Base-by-base conservation (phyloP, 2,797 vertebrate genomes). In the Micropoecilia bifurca region DNA sequence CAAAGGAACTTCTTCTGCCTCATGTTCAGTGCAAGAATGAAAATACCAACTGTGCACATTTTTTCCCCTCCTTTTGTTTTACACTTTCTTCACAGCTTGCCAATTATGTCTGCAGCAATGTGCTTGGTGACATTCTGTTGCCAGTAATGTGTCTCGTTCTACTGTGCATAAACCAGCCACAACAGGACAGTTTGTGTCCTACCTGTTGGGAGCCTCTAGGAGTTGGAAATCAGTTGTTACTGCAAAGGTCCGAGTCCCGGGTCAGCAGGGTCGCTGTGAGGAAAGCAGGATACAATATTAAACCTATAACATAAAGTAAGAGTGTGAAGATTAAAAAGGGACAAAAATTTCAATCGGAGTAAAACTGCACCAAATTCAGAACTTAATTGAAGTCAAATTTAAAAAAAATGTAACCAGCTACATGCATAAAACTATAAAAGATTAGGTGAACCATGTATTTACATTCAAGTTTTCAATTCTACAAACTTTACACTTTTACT, bases 151-250 rank as follows among this genome's bases (percentile, higher is more conserved):
- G 68, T 43, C 22, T 45, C n/a, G 22, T 71, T 71, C n/a, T 45
- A 4, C 43, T 71, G 68, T n/a, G 25, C 41, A 46, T 46, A 46
- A 71, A 71, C 25, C 25, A 9, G 28, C 6, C 68, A 46, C 25
- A 28, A 18, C 68, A n/a, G 68, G 13, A 46, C 43, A 46, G 25
- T 45, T 18, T 28, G n/a, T 8, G 13, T 46, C 86, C 41, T 91
- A 93, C 92, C 91, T 91, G 86, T 86, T 46, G 68, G 77, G 77
- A 75, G 73, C 79, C 33, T 2, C 22, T 0, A 47, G 74, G 43
- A 12, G 79, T 13, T 28, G 46, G 57, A 79, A 80, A 76, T 87
- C 81, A 73, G 76, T 50, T 20, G 79, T n/a, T 39, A 45, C 33
- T 4, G 73, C 78, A 1, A 66, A 61, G 48, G 45, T 66, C 69